These are phyloP conservation scores for Pseudococcus longispinus DNA, from an alignment of 2,888 invertebrate genomes.

Conservation along the genomic window DNA sequence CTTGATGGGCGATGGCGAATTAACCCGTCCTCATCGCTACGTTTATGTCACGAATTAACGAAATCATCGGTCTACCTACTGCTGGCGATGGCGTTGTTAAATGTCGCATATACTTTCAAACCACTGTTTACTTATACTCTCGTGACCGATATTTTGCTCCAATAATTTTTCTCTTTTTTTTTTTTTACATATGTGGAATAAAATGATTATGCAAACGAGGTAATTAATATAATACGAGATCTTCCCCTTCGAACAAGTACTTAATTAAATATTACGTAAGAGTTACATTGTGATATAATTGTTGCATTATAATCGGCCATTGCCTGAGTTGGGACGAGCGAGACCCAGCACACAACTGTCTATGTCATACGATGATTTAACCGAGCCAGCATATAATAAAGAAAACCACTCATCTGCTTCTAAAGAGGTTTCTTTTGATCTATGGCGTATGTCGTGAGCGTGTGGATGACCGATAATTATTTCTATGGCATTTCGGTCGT, in stretches of 20 bases:
- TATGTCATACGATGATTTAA: constrained; percentile 4
- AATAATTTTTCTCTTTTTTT: constrained; percentile 39
- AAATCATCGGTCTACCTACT: background rate
- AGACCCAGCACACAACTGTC: background rate
- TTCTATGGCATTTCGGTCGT: background rate
- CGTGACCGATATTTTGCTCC: constrained; percentile 32
- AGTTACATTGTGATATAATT: constrained; percentile 27
- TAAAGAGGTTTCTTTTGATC: background rate
- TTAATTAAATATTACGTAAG: constrained; percentile 53
- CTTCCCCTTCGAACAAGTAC: constrained; percentile 46
- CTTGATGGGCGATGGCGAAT: background rate
- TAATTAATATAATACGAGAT: constrained; percentile 48
- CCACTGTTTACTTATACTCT: constrained; percentile 1
- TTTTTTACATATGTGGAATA: constrained; percentile 25
- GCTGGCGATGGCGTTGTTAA: background rate
- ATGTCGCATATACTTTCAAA: constrained; percentile 2
- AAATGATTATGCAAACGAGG: constrained; percentile 41
- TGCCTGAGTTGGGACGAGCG: background rate
- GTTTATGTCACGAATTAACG: constrained; percentile 35
- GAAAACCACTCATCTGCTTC: background rate
- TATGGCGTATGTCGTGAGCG: background rate
- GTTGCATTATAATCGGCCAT: constrained; percentile 38
- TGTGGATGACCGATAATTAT: constrained; percentile 5
- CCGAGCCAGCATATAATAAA: background rate
- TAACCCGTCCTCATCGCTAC: background rate